A percentile compares a stretch with the other conserved stretches of the same genome.
phyloP scores from a whole-genome alignment of 2,113 vertebrate genomes.

The Melanerpes aurifrons region DNA sequence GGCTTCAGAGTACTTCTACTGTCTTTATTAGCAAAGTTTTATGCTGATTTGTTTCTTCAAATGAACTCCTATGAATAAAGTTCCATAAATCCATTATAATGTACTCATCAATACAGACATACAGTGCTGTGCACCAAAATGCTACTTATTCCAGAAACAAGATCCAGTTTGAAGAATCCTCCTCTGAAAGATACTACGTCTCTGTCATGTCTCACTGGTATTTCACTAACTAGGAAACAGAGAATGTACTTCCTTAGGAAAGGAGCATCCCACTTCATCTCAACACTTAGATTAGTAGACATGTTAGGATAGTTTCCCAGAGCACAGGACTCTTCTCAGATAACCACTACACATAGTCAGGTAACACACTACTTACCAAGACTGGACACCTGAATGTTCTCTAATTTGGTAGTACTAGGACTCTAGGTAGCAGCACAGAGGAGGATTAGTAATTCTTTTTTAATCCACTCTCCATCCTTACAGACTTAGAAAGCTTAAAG shows the following conservation, averaged over 20 bases:
- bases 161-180: neutral
- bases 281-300: neutral
- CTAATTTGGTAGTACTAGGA: neutral
- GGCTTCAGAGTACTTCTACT: neutral
- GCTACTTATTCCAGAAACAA: neutral
- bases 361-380: fast-evolving
- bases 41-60: neutral
- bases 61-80: neutral
- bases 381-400: neutral
- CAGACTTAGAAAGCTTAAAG: neutral
- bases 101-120: neutral
- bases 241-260: neutral
- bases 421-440: neutral
- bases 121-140: neutral
- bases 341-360: neutral
- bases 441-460: neutral
- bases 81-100: neutral
- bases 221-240: neutral
- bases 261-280: neutral
- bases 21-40: neutral
- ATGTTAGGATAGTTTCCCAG: neutral
- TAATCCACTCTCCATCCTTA: neutral
- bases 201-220: neutral
- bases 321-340: neutral
- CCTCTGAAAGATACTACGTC: neutral